Conservation (phyloP, 2,888 invertebrate species). For the Micropterix aruncella region DNA sequence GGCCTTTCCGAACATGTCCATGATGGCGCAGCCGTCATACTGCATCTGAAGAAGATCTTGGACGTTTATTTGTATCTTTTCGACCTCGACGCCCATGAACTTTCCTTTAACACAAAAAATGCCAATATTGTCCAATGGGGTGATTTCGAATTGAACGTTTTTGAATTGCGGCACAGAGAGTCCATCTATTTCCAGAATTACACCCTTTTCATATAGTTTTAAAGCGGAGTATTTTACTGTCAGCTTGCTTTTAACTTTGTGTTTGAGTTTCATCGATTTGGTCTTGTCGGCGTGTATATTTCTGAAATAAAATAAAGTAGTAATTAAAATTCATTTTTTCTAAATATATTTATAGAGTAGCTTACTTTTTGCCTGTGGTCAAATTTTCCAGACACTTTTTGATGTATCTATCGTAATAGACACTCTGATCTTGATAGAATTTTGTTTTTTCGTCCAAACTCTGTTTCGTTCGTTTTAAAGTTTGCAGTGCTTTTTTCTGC, state of each 20-base stretch:
- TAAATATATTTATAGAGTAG: conserved; percentile 2
- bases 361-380: conserved; percentile 48
- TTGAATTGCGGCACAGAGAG: conserved; percentile 54
- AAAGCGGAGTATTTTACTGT: conserved; percentile 53
- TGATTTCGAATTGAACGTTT: conserved; percentile 61
- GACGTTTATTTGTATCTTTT: conserved; percentile 55
- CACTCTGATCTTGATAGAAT: conserved; percentile 61
- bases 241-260: conserved; percentile 42
- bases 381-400: conserved; percentile 61
- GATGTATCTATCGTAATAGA: conserved; percentile 63
- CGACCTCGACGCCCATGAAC: conserved; percentile 65
- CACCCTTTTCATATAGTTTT: conserved; percentile 55
- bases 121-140: conserved; percentile 49
- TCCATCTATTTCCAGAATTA: conserved; percentile 56
- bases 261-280: conserved; percentile 3
- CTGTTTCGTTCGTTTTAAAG: conserved; percentile 46
- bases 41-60: conserved; percentile 62
- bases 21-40: conserved; percentile 60
- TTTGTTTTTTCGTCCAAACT: conserved; percentile 51
- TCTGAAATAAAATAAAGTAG: conserved; percentile 3
- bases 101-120: conserved; percentile 56
- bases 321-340: neutral
- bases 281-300: neutral
- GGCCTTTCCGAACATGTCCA: conserved; percentile 67
- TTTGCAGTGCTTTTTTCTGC: conserved; percentile 44